Conservation (phyloP, 2,888 invertebrate genomes). For the Neoaliturus tenellus region DNA sequence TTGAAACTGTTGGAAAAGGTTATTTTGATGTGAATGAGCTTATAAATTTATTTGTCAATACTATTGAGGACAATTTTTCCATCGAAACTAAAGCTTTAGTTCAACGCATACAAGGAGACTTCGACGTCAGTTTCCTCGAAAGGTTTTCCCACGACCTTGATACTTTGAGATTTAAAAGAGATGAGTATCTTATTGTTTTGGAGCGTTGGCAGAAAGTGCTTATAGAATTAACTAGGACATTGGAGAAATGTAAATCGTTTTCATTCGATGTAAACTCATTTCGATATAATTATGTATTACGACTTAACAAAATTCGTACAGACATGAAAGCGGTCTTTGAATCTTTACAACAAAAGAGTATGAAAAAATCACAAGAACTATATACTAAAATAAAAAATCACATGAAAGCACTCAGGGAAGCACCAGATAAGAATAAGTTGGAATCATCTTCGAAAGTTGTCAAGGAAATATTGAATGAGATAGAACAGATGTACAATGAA, state of each 20-base stretch:
- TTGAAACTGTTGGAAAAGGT: not conserved
- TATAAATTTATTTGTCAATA: not conserved
- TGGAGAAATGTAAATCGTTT: not conserved
- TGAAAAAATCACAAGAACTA: not conserved
- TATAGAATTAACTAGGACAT: not conserved
- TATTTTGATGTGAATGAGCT: not conserved
- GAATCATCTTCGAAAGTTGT: not conserved
- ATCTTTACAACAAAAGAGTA: not conserved
- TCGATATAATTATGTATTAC: not conserved
- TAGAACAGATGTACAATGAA: not conserved
- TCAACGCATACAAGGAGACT: not conserved
- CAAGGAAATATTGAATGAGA: not conserved
- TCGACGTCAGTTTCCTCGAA: not conserved
- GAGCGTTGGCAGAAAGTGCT: not conserved
- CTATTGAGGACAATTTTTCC: not conserved
- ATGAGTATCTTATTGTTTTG: not conserved
- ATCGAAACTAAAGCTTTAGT: not conserved
- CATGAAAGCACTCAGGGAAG: not conserved
- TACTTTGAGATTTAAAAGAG: not conserved
- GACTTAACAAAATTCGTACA: not conserved
- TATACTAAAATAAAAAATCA: slow-evolving; percentile 15
- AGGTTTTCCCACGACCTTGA: not conserved
- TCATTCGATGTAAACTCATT: not conserved
- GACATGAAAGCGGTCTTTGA: not conserved
- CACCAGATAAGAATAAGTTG: not conserved